phyloP scores from a whole-genome alignment of 35 echinoderm and acorn worm genomes.

The Heliocidaris erythrogramma region DNA sequence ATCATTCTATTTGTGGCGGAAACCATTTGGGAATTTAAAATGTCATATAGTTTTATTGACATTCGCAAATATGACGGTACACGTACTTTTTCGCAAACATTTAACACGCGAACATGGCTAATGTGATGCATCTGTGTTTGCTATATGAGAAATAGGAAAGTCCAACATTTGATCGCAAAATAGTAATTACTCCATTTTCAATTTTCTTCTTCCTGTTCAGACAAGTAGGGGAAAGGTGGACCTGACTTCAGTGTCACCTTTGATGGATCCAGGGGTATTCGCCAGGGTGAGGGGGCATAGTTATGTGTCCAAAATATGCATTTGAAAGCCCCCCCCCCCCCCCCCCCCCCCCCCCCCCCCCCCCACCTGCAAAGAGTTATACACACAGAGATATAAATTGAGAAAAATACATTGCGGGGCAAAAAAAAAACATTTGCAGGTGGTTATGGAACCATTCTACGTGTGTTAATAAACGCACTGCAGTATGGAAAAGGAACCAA shows the following conservation, averaged over 20 bases:
- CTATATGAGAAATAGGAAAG: background rate
- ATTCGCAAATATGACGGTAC: background rate
- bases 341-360: too few species aligned
- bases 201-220: background rate
- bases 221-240: background rate
- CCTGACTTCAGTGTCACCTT: background rate
- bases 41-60: slow-evolving; percentile 2
- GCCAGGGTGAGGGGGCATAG: background rate
- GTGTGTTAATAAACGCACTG: too few species aligned
- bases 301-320: background rate
- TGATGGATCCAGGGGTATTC: background rate
- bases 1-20: background rate
- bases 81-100: background rate
- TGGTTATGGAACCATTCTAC: too few species aligned
- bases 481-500: too few species aligned
- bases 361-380: too few species aligned
- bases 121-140: background rate
- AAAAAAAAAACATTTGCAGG: too few species aligned
- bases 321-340: too few species aligned
- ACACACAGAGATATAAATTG: too few species aligned
- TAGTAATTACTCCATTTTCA: background rate
- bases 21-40: background rate
- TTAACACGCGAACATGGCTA: background rate
- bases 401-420: too few species aligned
- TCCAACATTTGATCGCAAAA: background rate